Evolutionary conservation across 2,797 vertebrate species (phyloP).

Genomic region (Cuculus canorus): DNA sequence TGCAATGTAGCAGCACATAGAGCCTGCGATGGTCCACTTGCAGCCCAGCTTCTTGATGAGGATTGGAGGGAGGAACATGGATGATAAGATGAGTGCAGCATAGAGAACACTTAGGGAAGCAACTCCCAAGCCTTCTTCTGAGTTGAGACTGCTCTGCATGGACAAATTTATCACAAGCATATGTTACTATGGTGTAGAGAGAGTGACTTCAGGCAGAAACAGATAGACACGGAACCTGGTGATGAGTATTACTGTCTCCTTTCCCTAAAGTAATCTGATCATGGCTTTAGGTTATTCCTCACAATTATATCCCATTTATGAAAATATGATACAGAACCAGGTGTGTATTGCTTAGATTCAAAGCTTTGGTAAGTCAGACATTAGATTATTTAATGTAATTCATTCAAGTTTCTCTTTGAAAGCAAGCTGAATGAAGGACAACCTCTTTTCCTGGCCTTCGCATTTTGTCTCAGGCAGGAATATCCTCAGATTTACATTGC

Average conservation of each 20-base stretch:
- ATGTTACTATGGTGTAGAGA: background rate
- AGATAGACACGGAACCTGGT: background rate
- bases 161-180: background rate
- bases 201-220: background rate
- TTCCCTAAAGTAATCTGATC: background rate
- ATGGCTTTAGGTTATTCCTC: background rate
- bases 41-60: slow-evolving; percentile 92
- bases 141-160: slow-evolving; percentile 92
- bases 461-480: background rate
- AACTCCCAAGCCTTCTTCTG: slow-evolving; percentile 88
- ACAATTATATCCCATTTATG: background rate
- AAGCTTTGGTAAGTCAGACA: background rate
- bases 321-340: background rate
- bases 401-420: background rate
- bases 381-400: background rate
- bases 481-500: background rate
- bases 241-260: background rate
- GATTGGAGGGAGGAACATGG: slow-evolving; percentile 92
- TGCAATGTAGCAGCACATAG: slow-evolving; percentile 90
- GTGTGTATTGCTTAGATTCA: background rate
- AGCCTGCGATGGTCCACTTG: slow-evolving; percentile 90
- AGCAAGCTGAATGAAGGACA: background rate
- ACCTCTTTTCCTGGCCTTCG: background rate
- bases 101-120: slow-evolving; percentile 91
- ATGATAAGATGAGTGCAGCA: slow-evolving; percentile 88